Conservation (phyloP, 2,888 invertebrate genomes). For the Elegia similella region DNA sequence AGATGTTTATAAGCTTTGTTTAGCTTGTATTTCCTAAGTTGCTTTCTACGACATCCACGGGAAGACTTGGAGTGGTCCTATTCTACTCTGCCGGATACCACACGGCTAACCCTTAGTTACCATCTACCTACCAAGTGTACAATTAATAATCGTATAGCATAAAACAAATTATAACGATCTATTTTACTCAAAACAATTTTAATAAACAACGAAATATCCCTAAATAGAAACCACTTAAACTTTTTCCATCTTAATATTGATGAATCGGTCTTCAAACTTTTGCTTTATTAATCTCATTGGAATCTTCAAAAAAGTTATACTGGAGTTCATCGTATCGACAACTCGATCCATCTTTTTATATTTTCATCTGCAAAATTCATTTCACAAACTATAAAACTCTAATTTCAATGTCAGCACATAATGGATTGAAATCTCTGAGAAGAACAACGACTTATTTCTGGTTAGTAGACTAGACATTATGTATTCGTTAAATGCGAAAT, state of each 20-base stretch:
- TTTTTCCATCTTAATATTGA: slow-evolving; percentile 2
- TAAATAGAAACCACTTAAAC: neutral
- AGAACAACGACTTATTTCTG: slow-evolving; percentile 12
- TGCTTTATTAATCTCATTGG: slow-evolving; percentile 9
- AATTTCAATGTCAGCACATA: slow-evolving; percentile 63
- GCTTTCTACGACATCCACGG: too few species aligned
- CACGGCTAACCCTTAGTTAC: too few species aligned
- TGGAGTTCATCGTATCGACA: slow-evolving; percentile 10
- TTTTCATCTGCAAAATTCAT: slow-evolving; percentile 41
- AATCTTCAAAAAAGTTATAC: slow-evolving; percentile 1
- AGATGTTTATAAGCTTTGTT: too few species aligned
- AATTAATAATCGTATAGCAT: neutral
- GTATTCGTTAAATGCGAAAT: too few species aligned
- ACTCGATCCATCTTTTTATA: slow-evolving; percentile 24
- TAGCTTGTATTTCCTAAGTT: too few species aligned
- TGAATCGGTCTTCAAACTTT: slow-evolving; percentile 12
- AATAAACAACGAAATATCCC: neutral
- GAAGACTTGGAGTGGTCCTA: too few species aligned
- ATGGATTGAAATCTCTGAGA: slow-evolving; percentile 65
- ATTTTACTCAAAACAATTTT: neutral
- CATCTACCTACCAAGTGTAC: too few species aligned
- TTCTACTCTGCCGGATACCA: too few species aligned
- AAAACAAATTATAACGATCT: neutral
- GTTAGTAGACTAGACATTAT: neutral
- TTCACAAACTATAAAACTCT: slow-evolving; percentile 54